Percentiles rank a stretch among this genome's conserved stretches.
These are phyloP conservation scores for Acromyrmex charruanus DNA, from an alignment of 1,140 invertebrate species.

Conservation along the genomic window DNA sequence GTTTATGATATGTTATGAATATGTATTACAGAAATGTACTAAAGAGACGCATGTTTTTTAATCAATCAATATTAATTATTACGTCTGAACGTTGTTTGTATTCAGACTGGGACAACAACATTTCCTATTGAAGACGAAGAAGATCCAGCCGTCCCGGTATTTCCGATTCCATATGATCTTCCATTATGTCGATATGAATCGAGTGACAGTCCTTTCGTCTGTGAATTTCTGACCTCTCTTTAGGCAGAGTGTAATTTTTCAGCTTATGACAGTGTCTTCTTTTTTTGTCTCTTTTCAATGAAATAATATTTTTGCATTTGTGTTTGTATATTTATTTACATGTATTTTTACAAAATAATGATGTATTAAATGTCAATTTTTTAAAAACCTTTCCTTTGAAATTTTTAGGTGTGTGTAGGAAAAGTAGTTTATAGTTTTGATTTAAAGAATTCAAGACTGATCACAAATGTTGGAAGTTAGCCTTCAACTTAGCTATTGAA, in stretches of 20 bases:
- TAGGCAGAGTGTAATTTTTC: slow-evolving; percentile 16
- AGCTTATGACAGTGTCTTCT: background rate
- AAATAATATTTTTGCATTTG: background rate
- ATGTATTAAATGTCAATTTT: slow-evolving; percentile 7
- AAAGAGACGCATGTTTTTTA: slow-evolving; percentile 3
- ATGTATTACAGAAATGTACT: background rate
- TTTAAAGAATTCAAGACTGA: background rate
- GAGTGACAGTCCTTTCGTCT: slow-evolving; percentile 89
- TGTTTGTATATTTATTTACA: slow-evolving; percentile 24
- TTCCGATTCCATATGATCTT: slow-evolving; percentile 93
- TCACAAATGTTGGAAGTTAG: background rate
- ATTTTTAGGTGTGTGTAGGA: background rate
- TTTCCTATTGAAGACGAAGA: slow-evolving; percentile 84
- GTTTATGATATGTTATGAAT: background rate
- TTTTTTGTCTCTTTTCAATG: background rate
- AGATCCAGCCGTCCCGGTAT: slow-evolving; percentile 84
- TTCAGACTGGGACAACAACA: slow-evolving; percentile 81
- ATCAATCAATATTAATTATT: background rate
- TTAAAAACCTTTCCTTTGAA: background rate
- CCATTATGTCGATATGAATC: slow-evolving; percentile 89
- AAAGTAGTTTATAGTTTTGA: background rate
- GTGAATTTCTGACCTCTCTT: slow-evolving; percentile 77
- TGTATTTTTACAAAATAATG: slow-evolving; percentile 14
- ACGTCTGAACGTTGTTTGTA: slow-evolving; percentile 52
- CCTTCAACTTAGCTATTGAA: background rate